These are phyloP conservation scores for Benitochromis conjunctus DNA, from an alignment of 2,113 vertebrate species.

Conservation along the genomic window DNA sequence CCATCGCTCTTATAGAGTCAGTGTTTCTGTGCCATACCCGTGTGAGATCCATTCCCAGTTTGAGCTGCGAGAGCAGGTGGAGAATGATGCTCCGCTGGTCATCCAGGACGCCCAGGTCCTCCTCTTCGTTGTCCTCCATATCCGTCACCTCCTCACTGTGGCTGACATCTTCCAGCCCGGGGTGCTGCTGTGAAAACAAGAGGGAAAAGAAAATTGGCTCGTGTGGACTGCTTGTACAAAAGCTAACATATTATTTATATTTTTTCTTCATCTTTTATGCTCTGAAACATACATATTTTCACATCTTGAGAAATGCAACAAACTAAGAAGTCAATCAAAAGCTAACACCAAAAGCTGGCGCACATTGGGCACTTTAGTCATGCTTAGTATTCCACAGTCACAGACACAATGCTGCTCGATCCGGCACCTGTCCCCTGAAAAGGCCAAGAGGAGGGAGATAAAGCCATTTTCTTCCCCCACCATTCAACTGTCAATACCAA, in stretches of 20 bases:
- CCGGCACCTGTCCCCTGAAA: not conserved
- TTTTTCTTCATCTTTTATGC: not conserved
- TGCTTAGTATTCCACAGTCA: not conserved
- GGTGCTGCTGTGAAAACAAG: constrained; percentile 29
- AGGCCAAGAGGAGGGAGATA: constrained; percentile 2
- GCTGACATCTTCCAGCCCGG: constrained; percentile 76
- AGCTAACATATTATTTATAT: not conserved
- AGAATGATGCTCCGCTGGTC: constrained; percentile 92
- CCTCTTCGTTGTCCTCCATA: constrained; percentile 87
- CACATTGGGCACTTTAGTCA: not conserved
- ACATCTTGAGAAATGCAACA: not conserved
- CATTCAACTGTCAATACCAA: not conserved
- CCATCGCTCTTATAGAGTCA: no score
- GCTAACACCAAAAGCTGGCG: not conserved
- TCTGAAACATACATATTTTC: not conserved
- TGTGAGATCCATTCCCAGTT: constrained; percentile 95
- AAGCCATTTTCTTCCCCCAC: not conserved
- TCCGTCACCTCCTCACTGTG: constrained; percentile 88
- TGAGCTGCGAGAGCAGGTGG: constrained; percentile 93
- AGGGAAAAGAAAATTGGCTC: not conserved
- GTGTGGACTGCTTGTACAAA: not conserved
- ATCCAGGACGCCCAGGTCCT: constrained; percentile 87
- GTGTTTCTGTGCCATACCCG: constrained; percentile 72
- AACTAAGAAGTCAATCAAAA: not conserved
- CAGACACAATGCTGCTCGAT: not conserved